Evolutionary conservation across 2,797 vertebrate species (phyloP), one percentile per base, ranked within the genome.

Genomic region (Falco rusticolus): DNA sequence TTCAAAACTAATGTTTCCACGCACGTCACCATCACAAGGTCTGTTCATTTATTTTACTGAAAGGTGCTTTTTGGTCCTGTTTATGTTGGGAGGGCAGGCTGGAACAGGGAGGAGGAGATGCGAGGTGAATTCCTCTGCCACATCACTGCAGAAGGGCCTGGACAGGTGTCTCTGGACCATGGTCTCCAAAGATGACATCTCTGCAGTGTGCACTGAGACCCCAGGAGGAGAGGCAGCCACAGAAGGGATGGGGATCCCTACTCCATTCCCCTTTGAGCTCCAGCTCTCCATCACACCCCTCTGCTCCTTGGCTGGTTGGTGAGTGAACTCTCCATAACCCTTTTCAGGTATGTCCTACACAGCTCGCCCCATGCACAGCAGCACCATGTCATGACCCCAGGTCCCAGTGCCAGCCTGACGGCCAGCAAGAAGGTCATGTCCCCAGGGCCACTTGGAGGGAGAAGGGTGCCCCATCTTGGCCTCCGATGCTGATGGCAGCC

Each of bases 181-280:
- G 10, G 6, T 39, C 10, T 51, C 28, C 39, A 33, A 13, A 12
- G 6, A 25, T 11, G 59, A 43, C 60, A 37, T 19, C 7, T 72
- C 70, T 83, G 59, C 50, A 57, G 7, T 0, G 0, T n/a, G 16
- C 19, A 20, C 47, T 18, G 53, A 75, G 16, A 7, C 14, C 39
- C 31, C 10, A 33, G 60, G 51, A 89, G 29, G 18, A 70, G 86
- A 86, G 15, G 28, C 41, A 89, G 19, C 43, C 4, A 2, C 11
- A 15, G 59, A 50, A 70, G 48, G 7, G 11, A 39, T 34, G n/a
- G 10, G 11, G 22, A 8, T 14, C n/a, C 16, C 54, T 59, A 7
- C 21, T 6, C 8, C 1, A 0, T 6, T 9, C 29, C 5, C 2
- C 11, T 31, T 61, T 0, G 4, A 75, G 53, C 37, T 80, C 65